Conservation (phyloP, 2,888 invertebrate species). For the Chorisops tibialis region DNA sequence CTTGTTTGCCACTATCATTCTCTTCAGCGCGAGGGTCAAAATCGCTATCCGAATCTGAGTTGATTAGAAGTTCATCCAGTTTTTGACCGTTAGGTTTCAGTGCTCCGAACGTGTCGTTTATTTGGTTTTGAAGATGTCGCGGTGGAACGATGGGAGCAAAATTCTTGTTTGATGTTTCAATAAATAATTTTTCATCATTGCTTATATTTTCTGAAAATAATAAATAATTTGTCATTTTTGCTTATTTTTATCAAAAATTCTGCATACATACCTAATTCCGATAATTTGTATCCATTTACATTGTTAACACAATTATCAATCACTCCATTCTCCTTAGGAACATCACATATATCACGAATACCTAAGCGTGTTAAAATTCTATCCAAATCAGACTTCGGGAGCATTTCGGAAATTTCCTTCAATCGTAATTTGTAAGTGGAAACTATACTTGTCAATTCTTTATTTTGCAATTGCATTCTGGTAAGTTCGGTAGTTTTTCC, state of each 20-base stretch:
- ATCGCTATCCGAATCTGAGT: slow-evolving; percentile 77
- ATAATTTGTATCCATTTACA: neutral
- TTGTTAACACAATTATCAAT: slow-evolving; percentile 36
- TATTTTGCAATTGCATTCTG: slow-evolving; percentile 84
- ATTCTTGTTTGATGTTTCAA: slow-evolving; percentile 46
- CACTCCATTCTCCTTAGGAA: slow-evolving; percentile 46
- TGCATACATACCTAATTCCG: neutral
- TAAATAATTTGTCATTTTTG: neutral
- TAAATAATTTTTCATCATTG: slow-evolving; percentile 48
- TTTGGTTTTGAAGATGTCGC: slow-evolving; percentile 54
- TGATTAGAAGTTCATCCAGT: slow-evolving; percentile 70
- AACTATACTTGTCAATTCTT: slow-evolving; percentile 82
- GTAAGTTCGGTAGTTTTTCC: slow-evolving; percentile 85
- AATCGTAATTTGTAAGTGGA: slow-evolving; percentile 77
- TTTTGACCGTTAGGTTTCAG: slow-evolving; percentile 68
- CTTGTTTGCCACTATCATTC: slow-evolving; percentile 48
- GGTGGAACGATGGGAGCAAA: slow-evolving; percentile 52
- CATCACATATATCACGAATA: slow-evolving; percentile 56
- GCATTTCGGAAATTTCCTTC: slow-evolving; percentile 58
- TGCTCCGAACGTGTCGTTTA: slow-evolving; percentile 55
- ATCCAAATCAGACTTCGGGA: slow-evolving; percentile 48
- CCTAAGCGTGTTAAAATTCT: slow-evolving; percentile 56
- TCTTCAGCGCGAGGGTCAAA: slow-evolving; percentile 88
- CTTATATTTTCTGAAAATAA: slow-evolving; percentile 1
- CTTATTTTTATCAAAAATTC: neutral